Percentiles rank a stretch among this genome's conserved stretches.
Evolutionary conservation across 2,797 vertebrate genomes (phyloP).

Genomic region (Sciurus carolinensis): DNA sequence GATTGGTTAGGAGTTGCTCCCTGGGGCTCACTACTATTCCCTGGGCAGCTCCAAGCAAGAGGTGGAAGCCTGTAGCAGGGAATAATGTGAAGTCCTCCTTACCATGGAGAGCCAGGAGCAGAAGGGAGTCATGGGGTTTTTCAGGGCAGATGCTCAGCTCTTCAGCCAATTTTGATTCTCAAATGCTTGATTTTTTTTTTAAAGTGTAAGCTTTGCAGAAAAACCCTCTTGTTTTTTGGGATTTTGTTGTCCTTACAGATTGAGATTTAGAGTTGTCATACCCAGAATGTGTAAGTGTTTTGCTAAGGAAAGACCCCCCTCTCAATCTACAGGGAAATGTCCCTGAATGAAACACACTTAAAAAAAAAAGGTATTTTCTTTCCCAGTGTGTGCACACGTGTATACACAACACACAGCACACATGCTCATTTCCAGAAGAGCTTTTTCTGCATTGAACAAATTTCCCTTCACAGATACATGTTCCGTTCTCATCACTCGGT

Average conservation of each 20-base stretch:
- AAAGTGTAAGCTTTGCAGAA: background rate
- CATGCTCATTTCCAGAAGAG: background rate
- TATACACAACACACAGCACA: too few species aligned
- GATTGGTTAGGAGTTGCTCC: background rate
- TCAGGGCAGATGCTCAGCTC: background rate
- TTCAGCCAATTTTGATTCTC: background rate
- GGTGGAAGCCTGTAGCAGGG: background rate
- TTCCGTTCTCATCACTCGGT: background rate
- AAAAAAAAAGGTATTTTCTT: background rate
- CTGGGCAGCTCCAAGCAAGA: background rate
- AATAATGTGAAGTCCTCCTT: background rate
- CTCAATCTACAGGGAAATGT: background rate
- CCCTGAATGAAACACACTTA: background rate
- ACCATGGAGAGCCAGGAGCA: background rate
- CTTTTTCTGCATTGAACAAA: background rate
- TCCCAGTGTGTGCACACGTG: background rate
- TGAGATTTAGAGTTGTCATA: background rate
- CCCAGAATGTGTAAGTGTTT: background rate
- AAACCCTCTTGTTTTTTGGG: background rate
- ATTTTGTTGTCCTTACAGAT: background rate
- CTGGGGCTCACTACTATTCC: background rate
- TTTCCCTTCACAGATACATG: background rate
- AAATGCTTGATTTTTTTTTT: constrained; percentile 4
- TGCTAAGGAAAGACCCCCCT: background rate
- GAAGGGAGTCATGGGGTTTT: background rate